Evolutionary conservation across 2,888 invertebrate species (phyloP).

Genomic region (Lamellibrachia columna): DNA sequence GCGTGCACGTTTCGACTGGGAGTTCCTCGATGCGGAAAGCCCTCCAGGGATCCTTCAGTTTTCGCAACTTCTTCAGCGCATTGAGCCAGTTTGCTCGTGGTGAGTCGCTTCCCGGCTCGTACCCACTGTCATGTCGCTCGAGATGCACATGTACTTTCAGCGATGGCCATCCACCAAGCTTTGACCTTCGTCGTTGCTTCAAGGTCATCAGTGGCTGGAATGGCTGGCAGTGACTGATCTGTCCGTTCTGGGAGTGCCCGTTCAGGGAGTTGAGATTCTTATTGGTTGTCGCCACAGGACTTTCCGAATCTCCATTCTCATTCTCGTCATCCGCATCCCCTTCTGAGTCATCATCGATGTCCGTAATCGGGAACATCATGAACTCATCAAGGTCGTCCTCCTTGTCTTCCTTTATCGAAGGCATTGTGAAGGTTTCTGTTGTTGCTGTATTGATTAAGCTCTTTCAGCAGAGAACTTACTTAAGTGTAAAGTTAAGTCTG

Average conservation of each 20-base stretch:
- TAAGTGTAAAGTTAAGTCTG: background rate
- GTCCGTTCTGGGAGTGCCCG: background rate
- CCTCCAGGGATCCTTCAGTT: constrained; percentile 69
- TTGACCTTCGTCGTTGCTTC: constrained; percentile 24
- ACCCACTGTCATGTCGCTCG: constrained; percentile 22
- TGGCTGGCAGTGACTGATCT: background rate
- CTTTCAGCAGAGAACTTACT: background rate
- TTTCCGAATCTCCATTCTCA: background rate
- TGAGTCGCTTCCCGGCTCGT: constrained; percentile 17
- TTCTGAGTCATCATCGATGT: constrained; percentile 32
- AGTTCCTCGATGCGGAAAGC: constrained; percentile 62
- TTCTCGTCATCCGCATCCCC: constrained; percentile 31
- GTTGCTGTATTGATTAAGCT: background rate
- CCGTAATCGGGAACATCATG: constrained; percentile 40
- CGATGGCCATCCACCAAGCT: constrained; percentile 21
- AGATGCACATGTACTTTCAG: background rate
- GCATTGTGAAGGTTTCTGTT: constrained; percentile 23
- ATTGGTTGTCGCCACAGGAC: background rate
- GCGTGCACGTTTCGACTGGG: constrained; percentile 65
- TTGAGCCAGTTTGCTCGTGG: constrained; percentile 38
- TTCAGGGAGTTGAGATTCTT: background rate
- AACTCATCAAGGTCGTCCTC: constrained; percentile 37
- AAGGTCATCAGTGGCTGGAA: constrained; percentile 30
- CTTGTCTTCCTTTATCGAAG: constrained; percentile 26
- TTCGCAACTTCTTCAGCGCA: constrained; percentile 35